These are phyloP conservation scores for Heteractis magnifica DNA, from an alignment of 92 coral and sea anemone genomes.

Conservation along the genomic window DNA sequence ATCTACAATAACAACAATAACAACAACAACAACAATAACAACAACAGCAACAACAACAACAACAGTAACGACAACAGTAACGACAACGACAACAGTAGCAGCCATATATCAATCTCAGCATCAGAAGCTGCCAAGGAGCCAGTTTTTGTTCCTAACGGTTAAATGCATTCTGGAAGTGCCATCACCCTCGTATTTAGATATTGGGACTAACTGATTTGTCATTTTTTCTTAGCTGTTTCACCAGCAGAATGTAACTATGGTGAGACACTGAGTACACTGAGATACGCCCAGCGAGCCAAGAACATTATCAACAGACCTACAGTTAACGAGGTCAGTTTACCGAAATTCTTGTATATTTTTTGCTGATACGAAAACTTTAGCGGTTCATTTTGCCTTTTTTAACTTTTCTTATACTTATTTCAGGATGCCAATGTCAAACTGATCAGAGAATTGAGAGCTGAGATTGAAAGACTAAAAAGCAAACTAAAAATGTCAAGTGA, in stretches of 20 bases:
- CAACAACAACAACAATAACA: no score
- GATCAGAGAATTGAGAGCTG: conserved; percentile 74
- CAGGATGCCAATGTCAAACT: conserved; percentile 87
- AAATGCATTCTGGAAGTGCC: no score
- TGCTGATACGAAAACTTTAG: background rate
- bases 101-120: no score
- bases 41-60: no score
- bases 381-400: background rate
- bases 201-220: background rate
- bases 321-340: conserved; percentile 76
- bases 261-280: conserved; percentile 89
- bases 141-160: no score
- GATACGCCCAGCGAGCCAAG: conserved; percentile 96
- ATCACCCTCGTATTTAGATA: no score
- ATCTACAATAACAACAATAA: no score
- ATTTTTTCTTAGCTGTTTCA: conserved; percentile 68
- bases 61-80: no score
- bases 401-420: background rate
- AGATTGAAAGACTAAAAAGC: conserved; percentile 73
- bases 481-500: conserved; percentile 48
- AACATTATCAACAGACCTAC: conserved; percentile 91
- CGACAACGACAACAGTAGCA: no score
- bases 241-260: conserved; percentile 96
- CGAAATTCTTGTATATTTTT: background rate
- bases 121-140: no score